These are phyloP conservation scores for Tenthredo amoena DNA, from an alignment of 2,888 invertebrate species.

Conservation along the genomic window DNA sequence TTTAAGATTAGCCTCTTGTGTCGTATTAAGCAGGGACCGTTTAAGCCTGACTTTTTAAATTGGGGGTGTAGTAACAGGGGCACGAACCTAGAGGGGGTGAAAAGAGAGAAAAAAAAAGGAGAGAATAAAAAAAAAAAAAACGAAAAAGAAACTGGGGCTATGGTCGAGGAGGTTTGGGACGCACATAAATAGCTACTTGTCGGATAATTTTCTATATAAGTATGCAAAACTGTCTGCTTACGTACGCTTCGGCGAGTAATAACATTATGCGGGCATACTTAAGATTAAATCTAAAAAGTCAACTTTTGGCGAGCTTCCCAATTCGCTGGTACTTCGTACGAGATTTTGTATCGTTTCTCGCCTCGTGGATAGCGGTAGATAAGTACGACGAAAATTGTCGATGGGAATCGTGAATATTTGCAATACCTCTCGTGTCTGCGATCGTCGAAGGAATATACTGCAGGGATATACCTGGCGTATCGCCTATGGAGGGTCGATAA, in stretches of 20 bases:
- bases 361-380: neutral
- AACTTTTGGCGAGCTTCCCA: slow-evolving; percentile 40
- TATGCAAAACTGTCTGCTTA: slow-evolving; percentile 51
- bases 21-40: slow-evolving; percentile 75
- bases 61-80: slow-evolving; percentile 58
- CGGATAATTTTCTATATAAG: slow-evolving; percentile 71
- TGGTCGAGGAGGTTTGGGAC: slow-evolving; percentile 62
- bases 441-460: neutral
- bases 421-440: neutral
- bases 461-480: neutral
- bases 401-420: neutral
- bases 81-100: slow-evolving; percentile 30
- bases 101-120: neutral
- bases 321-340: neutral
- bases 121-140: neutral
- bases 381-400: neutral
- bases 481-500: neutral
- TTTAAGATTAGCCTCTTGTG: slow-evolving; percentile 77
- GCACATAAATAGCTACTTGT: slow-evolving; percentile 78
- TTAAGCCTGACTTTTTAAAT: slow-evolving; percentile 66
- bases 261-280: slow-evolving; percentile 55
- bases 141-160: neutral
- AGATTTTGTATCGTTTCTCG: neutral
- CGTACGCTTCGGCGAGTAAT: slow-evolving; percentile 56
- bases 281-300: slow-evolving; percentile 54